Base-by-base conservation (phyloP, 2,888 invertebrate species). In the Strigamia crassipes region DNA sequence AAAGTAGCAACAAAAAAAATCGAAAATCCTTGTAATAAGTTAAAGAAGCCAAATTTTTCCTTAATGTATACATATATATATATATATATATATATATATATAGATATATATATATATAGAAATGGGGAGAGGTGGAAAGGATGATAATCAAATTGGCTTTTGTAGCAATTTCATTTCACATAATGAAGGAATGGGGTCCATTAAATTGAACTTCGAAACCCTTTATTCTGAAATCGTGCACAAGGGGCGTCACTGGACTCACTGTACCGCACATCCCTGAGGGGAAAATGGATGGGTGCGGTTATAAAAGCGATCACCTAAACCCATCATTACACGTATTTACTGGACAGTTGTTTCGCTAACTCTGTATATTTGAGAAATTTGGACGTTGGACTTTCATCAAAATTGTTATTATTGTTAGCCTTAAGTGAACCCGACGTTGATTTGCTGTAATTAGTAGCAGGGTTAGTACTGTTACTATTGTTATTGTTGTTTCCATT, bases 311-410 rank as follows among this genome's bases (percentile, higher is more conserved):
- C 56, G 56, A 56, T 56, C 56, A 56, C 56, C 56, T 56, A 18
- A 56, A 77, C 78, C 34, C 34, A 23, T 38, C 78, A 83, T 85
- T 84, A 86, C 61, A 86, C 86, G 82, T 96, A 96, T 91, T 97
- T 97, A 90, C 96, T 96, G 88, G 97, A 97, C 89, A 98, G 91
- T 90, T 98, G 97, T 90, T 97, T 97, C 87, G 98, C 98, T 90
- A 98, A 92, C 90, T 98, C 97, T 88, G 97, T 97, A 90, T 98
- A 98, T 91, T 97, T 97, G 86, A 97, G 93, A 91, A 97, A 97
- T 91, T 97, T 98, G 86, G 97, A 96, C 90, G 96, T 96, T 80
- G 96, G 95, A 88, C 95, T 96, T 89, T 96, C 96, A 87, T 96
- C 96, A 87, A 93, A 93, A 42, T 84, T 81, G 79, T 73, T 56